Conservation (phyloP, 2,113 vertebrate species). For the Psammodynastes pulverulentus region DNA sequence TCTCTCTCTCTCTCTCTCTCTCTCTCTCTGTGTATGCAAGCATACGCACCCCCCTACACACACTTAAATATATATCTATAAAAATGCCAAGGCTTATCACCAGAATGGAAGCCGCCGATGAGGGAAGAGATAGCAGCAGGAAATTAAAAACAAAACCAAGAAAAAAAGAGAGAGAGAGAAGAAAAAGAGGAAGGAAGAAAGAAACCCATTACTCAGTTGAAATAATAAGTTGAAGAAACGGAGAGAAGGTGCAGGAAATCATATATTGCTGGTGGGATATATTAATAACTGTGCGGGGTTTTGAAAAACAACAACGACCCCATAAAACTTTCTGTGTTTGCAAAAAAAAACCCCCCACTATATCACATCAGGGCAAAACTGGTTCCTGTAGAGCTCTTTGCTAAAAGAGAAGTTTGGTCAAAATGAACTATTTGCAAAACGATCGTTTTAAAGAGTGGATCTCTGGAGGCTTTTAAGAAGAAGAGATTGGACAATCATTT, state of each 20-base stretch:
- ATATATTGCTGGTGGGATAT: not conserved
- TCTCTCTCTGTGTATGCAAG: too few species aligned
- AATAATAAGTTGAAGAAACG: slow-evolving; percentile 2
- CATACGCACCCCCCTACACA: too few species aligned
- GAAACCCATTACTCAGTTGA: slow-evolving; percentile 14
- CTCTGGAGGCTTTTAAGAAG: not conserved
- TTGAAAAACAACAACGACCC: not conserved
- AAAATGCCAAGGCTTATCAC: slow-evolving; percentile 57
- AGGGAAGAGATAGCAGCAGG: slow-evolving; percentile 48
- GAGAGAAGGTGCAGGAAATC: not conserved
- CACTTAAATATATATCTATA: slow-evolving; percentile 35
- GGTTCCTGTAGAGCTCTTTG: not conserved
- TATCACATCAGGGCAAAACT: not conserved
- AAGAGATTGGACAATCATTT: too few species aligned
- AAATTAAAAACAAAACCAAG: slow-evolving; percentile 65
- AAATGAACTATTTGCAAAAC: not conserved
- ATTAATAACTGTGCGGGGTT: not conserved
- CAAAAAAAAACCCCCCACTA: not conserved
- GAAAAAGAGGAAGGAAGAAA: not conserved
- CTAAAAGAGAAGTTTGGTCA: not conserved
- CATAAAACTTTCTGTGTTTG: not conserved
- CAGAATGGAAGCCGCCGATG: slow-evolving; percentile 24
- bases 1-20: too few species aligned
- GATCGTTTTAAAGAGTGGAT: not conserved
- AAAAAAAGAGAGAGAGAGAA: not conserved